phyloP scores from a whole-genome alignment of 1,140 invertebrate genomes.

The Oscheius sp. region DNA sequence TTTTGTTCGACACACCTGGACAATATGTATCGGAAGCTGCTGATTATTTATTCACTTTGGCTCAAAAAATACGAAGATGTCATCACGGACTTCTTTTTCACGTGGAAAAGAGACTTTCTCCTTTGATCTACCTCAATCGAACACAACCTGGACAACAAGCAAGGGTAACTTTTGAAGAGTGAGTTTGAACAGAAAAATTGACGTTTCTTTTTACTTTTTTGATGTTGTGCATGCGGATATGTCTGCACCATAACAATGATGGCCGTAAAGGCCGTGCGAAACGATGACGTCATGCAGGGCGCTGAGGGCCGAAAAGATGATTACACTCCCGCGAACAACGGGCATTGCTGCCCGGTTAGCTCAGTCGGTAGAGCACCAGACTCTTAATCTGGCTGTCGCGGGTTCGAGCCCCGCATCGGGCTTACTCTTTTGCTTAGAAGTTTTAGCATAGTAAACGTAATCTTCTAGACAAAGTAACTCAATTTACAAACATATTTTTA shows the following conservation, averaged over 20 bases:
- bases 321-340: too few relatives aligned
- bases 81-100: constrained; percentile 12
- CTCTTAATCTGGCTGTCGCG: constrained; percentile 61
- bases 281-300: too few relatives aligned
- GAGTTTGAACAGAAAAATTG: background rate
- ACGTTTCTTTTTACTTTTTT: too few relatives aligned
- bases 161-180: background rate
- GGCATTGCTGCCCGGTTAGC: constrained; percentile 55
- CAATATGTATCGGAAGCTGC: background rate
- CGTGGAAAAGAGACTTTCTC: background rate
- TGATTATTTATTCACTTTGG: background rate
- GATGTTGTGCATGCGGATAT: too few relatives aligned
- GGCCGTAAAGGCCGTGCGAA: too few relatives aligned
- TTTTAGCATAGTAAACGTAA: too few relatives aligned
- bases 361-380: constrained; percentile 62
- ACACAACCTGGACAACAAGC: background rate
- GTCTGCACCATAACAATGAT: too few relatives aligned
- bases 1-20: background rate
- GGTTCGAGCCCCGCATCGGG: constrained; percentile 60
- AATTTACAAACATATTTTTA: too few relatives aligned
- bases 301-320: too few relatives aligned
- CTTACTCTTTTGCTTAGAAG: too few relatives aligned
- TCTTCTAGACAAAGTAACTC: too few relatives aligned
- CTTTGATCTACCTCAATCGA: background rate
- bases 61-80: background rate